phyloP scores from a whole-genome alignment of 2,888 invertebrate species.

The Scaptomyza reducta region DNA sequence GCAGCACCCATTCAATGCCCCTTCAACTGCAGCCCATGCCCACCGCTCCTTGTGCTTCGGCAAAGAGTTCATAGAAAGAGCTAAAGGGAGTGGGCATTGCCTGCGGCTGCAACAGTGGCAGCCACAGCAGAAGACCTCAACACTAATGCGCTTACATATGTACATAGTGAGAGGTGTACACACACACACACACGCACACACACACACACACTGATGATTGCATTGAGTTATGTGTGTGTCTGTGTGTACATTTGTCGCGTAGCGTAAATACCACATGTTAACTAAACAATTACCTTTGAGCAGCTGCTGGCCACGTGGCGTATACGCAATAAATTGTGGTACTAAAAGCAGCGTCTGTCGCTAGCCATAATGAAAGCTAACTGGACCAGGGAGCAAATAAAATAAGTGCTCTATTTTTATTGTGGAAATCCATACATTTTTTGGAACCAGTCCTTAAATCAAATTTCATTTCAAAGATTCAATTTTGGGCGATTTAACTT shows the following conservation, averaged over 20 bases:
- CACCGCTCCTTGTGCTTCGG: background rate
- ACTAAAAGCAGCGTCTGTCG: background rate
- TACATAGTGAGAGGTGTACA: conserved; percentile 19
- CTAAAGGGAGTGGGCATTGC: conserved; percentile 19
- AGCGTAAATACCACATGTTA: conserved; percentile 76
- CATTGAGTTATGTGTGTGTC: conserved; percentile 17
- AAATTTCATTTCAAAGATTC: no score
- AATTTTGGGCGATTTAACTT: no score
- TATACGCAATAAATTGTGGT: conserved; percentile 54
- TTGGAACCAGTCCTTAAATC: no score
- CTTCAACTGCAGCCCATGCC: background rate
- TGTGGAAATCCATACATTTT: no score
- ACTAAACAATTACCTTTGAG: conserved; percentile 75
- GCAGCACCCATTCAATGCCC: conserved; percentile 14
- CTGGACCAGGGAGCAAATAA: background rate
- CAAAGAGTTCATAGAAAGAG: conserved; percentile 19
- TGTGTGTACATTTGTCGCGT: conserved; percentile 42
- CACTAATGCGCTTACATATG: conserved; percentile 67
- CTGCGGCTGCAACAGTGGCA: conserved; percentile 36
- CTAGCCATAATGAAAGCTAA: conserved; percentile 3
- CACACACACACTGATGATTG: conserved; percentile 47
- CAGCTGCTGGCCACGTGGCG: conserved; percentile 46
- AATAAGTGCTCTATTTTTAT: no score
- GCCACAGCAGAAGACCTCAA: conserved; percentile 67
- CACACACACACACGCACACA: conserved; percentile 25